phyloP scores from a whole-genome alignment of 1,140 invertebrate genomes.

The Scaptodrosophila lebanonensis region DNA sequence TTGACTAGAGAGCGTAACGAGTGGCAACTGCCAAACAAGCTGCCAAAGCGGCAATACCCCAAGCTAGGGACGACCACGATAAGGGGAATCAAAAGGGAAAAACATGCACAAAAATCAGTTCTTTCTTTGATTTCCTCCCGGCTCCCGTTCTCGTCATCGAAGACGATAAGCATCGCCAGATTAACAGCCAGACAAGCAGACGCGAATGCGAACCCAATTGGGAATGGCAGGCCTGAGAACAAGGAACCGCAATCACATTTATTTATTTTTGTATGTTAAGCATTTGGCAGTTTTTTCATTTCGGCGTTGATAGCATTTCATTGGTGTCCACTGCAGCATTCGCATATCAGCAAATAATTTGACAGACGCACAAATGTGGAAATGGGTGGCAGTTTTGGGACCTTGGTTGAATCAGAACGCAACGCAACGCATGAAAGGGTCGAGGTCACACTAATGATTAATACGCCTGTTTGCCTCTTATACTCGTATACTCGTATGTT shows the following conservation, averaged over 20 bases:
- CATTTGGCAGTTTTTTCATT: constrained; percentile 64
- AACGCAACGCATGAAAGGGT: constrained; percentile 39
- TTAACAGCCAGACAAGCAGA: constrained; percentile 44
- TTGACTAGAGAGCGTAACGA: constrained; percentile 37
- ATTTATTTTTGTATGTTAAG: constrained; percentile 70
- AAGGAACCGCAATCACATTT: constrained; percentile 64
- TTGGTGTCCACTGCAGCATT: constrained; percentile 39
- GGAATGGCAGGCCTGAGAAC: constrained; percentile 34
- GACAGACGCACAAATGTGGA: constrained; percentile 38
- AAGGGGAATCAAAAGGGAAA: not conserved
- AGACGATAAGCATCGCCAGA: constrained; percentile 35
- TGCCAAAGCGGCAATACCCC: constrained; percentile 40
- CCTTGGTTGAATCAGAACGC: not conserved
- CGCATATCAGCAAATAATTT: constrained; percentile 37
- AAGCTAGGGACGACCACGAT: constrained; percentile 24
- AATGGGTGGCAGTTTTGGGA: not conserved
- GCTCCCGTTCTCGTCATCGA: too few species aligned
- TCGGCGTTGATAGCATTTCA: constrained; percentile 1
- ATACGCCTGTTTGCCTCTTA: constrained; percentile 37
- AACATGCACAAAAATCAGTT: not conserved
- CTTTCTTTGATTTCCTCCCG: too few species aligned
- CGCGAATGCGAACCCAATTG: constrained; percentile 14
- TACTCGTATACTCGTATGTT: constrained; percentile 13
- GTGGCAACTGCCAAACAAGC: constrained; percentile 54
- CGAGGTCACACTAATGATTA: constrained; percentile 69